Conservation (phyloP, 2,797 vertebrate species). For the Falco rusticolus region DNA sequence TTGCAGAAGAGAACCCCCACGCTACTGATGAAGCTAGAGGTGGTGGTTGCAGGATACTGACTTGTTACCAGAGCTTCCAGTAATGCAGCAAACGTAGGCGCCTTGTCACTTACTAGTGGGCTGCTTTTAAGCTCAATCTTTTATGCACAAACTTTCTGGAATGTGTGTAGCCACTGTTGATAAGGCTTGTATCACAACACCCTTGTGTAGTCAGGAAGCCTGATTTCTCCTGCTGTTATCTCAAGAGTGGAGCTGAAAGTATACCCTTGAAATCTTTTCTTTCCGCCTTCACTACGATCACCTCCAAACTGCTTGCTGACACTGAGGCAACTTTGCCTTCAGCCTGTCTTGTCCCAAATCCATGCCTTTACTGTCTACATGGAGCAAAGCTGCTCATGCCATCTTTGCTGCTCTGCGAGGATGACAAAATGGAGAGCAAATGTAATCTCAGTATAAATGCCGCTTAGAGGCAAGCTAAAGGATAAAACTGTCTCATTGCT, state of each 20-base stretch:
- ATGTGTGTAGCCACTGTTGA: neutral
- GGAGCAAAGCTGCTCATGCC: neutral
- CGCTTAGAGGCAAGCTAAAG: neutral
- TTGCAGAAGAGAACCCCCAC: neutral
- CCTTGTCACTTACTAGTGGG: neutral
- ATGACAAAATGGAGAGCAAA: constrained; percentile 6
- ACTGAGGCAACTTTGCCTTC: neutral
- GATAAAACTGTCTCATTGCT: neutral
- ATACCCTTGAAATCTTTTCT: neutral
- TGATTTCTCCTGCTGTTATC: neutral
- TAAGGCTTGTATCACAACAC: neutral
- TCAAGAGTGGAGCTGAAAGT: neutral
- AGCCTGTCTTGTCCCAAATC: neutral
- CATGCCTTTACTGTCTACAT: neutral
- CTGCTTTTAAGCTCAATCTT: neutral
- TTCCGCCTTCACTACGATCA: neutral
- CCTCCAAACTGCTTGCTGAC: neutral
- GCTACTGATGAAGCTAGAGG: neutral
- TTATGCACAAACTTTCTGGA: neutral
- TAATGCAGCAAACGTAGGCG: neutral
- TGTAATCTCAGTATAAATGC: neutral
- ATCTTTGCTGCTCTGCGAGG: neutral
- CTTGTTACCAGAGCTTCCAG: neutral
- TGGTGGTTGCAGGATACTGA: neutral
- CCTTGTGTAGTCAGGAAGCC: neutral